Evolutionary conservation across 2,797 vertebrate genomes (phyloP).

Genomic region (Fistularia tabacaria): DNA sequence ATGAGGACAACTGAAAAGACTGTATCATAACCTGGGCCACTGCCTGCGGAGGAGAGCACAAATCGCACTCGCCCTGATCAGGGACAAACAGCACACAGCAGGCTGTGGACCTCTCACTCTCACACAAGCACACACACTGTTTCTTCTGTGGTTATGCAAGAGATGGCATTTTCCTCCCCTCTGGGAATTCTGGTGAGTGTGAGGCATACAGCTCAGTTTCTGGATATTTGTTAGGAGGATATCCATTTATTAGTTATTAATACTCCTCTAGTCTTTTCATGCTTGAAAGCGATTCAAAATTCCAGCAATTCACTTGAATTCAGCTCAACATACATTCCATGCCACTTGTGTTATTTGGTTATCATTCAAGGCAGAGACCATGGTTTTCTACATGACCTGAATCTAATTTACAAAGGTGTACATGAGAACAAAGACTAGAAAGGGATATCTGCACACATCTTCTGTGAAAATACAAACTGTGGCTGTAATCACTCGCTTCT

Average conservation of each 20-base stretch:
- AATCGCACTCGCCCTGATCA: constrained; percentile 80
- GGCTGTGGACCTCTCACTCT: constrained; percentile 29
- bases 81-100: constrained; percentile 55
- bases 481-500: constrained; percentile 11
- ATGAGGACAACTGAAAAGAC: constrained; percentile 99
- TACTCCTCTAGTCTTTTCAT: constrained; percentile 41
- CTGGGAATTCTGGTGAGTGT: constrained; percentile 34
- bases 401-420: constrained; percentile 19
- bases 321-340: constrained; percentile 26
- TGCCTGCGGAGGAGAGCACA: constrained; percentile 94
- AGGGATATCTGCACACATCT: too few relatives aligned
- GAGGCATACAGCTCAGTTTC: constrained; percentile 11
- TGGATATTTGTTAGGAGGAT: constrained; percentile 32
- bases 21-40: constrained; percentile 99
- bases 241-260: constrained; percentile 38
- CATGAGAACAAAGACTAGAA: constrained; percentile 8
- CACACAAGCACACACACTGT: constrained; percentile 21
- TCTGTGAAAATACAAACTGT: not conserved
- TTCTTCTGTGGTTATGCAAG: constrained; percentile 23
- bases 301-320: constrained; percentile 38
- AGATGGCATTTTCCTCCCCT: constrained; percentile 24
- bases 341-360: constrained; percentile 18
- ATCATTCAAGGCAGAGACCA: constrained; percentile 13
- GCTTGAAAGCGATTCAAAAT: constrained; percentile 32
- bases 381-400: constrained; percentile 3